phyloP scores from a whole-genome alignment of 2,888 invertebrate genomes.

The Tiliacea citrago region DNA sequence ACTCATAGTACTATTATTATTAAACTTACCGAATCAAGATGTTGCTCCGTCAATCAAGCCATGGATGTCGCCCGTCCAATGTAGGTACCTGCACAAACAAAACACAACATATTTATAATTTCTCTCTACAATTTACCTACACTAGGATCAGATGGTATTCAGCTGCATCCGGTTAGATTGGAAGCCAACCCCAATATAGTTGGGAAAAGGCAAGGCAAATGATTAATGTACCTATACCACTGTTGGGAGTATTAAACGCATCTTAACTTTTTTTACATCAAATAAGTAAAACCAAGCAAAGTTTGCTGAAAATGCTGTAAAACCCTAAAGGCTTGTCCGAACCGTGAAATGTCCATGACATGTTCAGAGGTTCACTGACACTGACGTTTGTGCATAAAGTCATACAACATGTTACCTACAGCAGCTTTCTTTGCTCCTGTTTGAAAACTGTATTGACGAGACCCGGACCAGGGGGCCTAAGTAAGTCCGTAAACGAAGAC shows the following conservation, averaged over 20 bases:
- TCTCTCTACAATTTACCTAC: neutral
- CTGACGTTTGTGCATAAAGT: constrained; percentile 3
- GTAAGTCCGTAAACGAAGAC: too few relatives aligned
- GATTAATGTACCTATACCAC: neutral
- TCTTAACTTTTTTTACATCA: neutral
- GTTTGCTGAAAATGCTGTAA: constrained; percentile 3
- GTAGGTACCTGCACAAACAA: constrained; percentile 53
- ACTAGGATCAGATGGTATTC: too few relatives aligned
- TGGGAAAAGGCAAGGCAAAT: too few relatives aligned
- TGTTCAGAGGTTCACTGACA: neutral
- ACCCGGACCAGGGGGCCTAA: neutral
- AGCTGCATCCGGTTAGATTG: too few relatives aligned
- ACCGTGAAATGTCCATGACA: neutral
- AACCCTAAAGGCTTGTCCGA: neutral
- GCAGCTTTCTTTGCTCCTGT: neutral
- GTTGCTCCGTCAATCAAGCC: constrained; percentile 6
- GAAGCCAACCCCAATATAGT: too few relatives aligned
- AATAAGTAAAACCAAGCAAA: neutral
- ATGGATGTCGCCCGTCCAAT: constrained; percentile 11
- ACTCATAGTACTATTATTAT: constrained; percentile 34
- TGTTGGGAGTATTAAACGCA: neutral
- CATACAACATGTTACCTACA: neutral
- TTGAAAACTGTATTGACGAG: neutral
- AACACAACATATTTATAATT: constrained; percentile 12
- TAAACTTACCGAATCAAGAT: constrained; percentile 57